A percentile compares a stretch with the other conserved stretches of the same genome.
Evolutionary conservation across 2,797 vertebrate genomes (phyloP).

Genomic region (Margarornis squamiger): DNA sequence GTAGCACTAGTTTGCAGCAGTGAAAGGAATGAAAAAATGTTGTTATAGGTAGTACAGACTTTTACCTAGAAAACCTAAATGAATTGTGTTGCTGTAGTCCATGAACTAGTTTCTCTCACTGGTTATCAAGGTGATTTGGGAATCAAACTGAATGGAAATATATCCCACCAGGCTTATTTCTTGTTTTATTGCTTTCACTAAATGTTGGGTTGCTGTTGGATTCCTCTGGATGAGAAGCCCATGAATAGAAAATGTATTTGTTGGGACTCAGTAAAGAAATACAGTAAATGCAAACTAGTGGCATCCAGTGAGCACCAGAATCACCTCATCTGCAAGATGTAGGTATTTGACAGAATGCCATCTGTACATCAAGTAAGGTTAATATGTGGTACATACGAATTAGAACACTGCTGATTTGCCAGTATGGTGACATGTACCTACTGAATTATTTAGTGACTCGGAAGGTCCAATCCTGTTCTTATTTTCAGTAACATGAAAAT

Average conservation of each 20-base stretch:
- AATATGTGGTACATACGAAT: neutral
- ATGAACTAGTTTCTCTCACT: constrained; percentile 3
- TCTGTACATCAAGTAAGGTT: neutral
- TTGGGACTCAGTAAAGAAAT: neutral
- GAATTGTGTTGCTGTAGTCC: constrained; percentile 2
- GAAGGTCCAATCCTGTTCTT: neutral
- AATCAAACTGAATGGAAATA: neutral
- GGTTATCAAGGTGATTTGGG: constrained; percentile 3
- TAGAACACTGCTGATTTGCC: neutral
- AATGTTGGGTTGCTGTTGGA: neutral
- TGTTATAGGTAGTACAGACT: neutral
- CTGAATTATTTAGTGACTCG: neutral
- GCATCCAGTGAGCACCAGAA: neutral
- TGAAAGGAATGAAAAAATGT: neutral
- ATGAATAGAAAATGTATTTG: neutral
- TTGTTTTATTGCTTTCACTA: neutral
- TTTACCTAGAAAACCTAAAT: neutral
- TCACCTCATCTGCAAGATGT: neutral
- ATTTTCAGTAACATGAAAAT: neutral
- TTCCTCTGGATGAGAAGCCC: neutral
- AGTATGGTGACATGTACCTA: neutral
- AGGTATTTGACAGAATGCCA: neutral
- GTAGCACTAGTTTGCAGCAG: neutral
- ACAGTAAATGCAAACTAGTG: neutral
- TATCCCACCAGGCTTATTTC: neutral